Conservation (phyloP, 2,113 vertebrate species). For the Actenoides lindsayi region DNA sequence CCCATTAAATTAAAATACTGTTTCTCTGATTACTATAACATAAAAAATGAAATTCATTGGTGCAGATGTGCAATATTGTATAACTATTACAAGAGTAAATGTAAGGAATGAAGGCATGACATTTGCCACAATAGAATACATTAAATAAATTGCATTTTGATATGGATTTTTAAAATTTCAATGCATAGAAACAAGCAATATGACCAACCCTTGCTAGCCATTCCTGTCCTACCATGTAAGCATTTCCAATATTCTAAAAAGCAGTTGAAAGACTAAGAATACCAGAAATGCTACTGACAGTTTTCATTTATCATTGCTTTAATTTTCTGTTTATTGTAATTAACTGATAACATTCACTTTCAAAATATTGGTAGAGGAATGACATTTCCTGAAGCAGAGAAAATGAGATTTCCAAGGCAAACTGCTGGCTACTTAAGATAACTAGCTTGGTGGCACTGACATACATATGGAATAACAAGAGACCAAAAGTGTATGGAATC, state of each 20-base stretch:
- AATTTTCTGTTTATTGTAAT: slow-evolving; percentile 52
- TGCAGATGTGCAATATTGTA: background rate
- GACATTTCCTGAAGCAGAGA: slow-evolving; percentile 28
- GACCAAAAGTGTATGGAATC: background rate
- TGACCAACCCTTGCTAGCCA: background rate
- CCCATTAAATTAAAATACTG: background rate
- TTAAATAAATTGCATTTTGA: slow-evolving; percentile 29
- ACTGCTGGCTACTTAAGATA: slow-evolving; percentile 53
- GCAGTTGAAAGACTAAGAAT: background rate
- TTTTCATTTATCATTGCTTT: background rate
- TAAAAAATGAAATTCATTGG: background rate
- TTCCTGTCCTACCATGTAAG: background rate
- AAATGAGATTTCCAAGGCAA: slow-evolving; percentile 62
- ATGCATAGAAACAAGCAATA: background rate
- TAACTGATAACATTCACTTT: slow-evolving; percentile 60
- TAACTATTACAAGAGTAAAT: background rate
- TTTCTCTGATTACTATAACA: slow-evolving; percentile 1
- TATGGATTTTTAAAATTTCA: background rate
- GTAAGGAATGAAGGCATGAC: slow-evolving; percentile 11
- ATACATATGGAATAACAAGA: background rate
- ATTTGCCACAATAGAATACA: background rate
- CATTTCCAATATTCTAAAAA: background rate
- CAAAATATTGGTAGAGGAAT: slow-evolving; percentile 17
- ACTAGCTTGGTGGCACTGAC: background rate
- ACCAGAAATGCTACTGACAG: background rate